Evolutionary conservation across 2,797 vertebrate species (phyloP).

Genomic region (Danio albolineatus): DNA sequence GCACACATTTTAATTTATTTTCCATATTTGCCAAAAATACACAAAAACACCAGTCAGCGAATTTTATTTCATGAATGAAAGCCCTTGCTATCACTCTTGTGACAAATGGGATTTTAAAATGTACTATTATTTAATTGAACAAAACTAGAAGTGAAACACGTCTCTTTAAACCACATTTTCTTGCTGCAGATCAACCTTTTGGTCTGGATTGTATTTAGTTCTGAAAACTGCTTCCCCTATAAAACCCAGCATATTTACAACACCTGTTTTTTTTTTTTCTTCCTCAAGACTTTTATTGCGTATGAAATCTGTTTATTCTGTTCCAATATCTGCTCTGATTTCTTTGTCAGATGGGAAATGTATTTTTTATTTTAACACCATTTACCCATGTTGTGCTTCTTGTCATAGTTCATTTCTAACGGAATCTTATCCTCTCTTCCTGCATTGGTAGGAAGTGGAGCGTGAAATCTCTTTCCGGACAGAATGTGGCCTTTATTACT

Average conservation of each 20-base stretch:
- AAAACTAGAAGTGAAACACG: background rate
- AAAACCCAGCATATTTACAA: conserved; percentile 17
- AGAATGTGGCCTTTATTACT: conserved; percentile 98
- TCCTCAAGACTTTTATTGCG: conserved; percentile 19
- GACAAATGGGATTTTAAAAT: too few species aligned
- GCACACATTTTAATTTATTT: too few species aligned
- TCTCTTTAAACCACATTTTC: background rate
- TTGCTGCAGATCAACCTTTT: conserved; percentile 7
- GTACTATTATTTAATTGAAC: background rate
- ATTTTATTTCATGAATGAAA: too few species aligned
- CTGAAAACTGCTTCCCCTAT: background rate
- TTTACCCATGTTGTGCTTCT: conserved; percentile 36
- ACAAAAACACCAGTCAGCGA: too few species aligned
- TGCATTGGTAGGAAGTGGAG: conserved; percentile 91
- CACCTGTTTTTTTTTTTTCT: conserved; percentile 11
- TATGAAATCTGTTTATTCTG: conserved; percentile 3
- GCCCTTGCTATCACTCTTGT: too few species aligned
- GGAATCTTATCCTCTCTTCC: conserved; percentile 48
- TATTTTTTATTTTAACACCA: conserved; percentile 40
- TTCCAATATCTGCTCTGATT: conserved; percentile 64
- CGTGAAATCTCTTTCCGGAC: conserved; percentile 98
- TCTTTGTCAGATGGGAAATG: conserved; percentile 63
- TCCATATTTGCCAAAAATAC: too few species aligned
- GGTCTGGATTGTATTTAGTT: background rate
- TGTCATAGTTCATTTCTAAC: conserved; percentile 40